Conservation (phyloP, 1,140 invertebrate genomes). For the Orius insidiosus region DNA sequence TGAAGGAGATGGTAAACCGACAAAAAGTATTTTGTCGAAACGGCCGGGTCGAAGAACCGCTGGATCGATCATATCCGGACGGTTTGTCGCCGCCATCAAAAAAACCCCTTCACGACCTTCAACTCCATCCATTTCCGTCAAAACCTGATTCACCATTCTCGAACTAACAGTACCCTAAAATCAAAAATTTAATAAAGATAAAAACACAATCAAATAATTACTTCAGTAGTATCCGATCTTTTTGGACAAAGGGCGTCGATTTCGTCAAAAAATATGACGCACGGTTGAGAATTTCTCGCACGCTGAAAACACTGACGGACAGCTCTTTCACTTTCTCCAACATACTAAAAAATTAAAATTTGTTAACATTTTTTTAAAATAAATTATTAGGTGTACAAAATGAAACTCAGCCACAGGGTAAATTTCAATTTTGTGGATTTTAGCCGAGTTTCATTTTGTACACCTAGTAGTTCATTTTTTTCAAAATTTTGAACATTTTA, state of each 20-base stretch:
- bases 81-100: constrained; percentile 89
- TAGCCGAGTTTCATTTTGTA: no score
- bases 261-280: constrained; percentile 99
- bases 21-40: constrained; percentile 85
- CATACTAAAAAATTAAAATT: constrained; percentile 48
- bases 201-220: constrained; percentile 16
- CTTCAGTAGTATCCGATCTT: constrained; percentile 53
- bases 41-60: constrained; percentile 87
- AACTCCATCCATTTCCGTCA: constrained; percentile 98
- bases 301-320: constrained; percentile 87
- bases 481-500: no score
- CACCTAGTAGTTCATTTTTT: no score
- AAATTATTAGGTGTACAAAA: no score
- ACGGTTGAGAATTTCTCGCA: constrained; percentile 86
- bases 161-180: constrained; percentile 43
- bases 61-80: constrained; percentile 84
- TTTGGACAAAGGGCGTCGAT: constrained; percentile 91
- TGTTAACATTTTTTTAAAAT: background rate
- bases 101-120: constrained; percentile 79
- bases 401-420: no score
- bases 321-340: constrained; percentile 95
- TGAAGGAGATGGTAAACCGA: constrained; percentile 64
- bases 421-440: no score
- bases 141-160: constrained; percentile 87
- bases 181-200: background rate